Evolutionary conservation across 2,113 vertebrate genomes (phyloP), one percentile per base, ranked within the genome.

Genomic region (Corythoichthys haematopterus): DNA sequence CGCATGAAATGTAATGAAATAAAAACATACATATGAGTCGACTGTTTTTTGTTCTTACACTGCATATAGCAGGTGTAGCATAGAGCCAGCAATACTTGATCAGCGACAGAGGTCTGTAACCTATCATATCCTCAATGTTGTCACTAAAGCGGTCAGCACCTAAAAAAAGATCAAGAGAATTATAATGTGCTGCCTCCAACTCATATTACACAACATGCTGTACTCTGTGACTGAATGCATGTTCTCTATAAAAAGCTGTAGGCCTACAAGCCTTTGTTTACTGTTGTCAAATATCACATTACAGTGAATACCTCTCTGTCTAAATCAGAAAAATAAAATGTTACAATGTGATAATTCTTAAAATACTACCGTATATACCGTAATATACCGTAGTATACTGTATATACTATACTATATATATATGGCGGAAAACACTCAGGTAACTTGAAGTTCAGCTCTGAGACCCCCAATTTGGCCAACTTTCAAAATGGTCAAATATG

Each of bases 51-150:
- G 63, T n/a, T 71, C 88, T 79, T 82, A 91, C 90, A 47, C 71
- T 69, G 71, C 89, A 89, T 37, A 83, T 40, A 2, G 80, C 51
- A 40, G 90, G 89, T 1, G 83, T 90, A 66, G 50, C 40, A 57
- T 85, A 88, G 50, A 84, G 65, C 89, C 89, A 91, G 73, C 86
- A 85, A 76, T 87, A 90, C 64, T 91, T 91, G 5, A 91, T 53
- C 68, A 87, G n/a, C 2, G 74, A 4, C 6, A 77, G 20, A 48
- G 90, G 89, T 70, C 72, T 84, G 71, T 91, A 89, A 3, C 89
- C 89, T 40, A 91, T 90, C 90, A 91, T 91, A 75, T 90, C 87
- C 47, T 89, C 65, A 46, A 91, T 90, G 82, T 91, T 90, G 59
- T 84, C 71, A 68, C 56, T 81, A 67, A 91, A 89, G 36, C 88